Conservation (phyloP, 2,888 invertebrate genomes). For the Cyclophora albipunctata region DNA sequence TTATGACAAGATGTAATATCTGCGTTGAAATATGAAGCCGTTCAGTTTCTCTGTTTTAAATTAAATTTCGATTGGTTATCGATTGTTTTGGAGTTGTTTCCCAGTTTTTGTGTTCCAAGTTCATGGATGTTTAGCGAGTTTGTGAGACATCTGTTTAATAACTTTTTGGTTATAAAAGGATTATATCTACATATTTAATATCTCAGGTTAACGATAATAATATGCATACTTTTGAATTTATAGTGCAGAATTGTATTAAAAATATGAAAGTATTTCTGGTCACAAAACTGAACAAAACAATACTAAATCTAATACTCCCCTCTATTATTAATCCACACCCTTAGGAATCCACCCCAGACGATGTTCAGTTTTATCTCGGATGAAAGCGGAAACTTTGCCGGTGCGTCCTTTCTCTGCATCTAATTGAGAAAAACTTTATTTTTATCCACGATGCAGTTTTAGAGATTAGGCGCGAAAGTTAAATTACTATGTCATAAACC, state of each 20-base stretch:
- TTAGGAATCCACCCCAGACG: conserved; percentile 50
- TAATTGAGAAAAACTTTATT: conserved; percentile 56
- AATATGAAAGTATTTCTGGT: too few species aligned
- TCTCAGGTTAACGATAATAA: too few species aligned
- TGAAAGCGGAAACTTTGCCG: conserved; percentile 55
- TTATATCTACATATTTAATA: too few species aligned
- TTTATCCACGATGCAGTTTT: conserved; percentile 43
- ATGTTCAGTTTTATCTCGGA: conserved; percentile 52
- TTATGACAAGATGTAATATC: conserved; percentile 23
- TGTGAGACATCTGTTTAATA: too few species aligned
- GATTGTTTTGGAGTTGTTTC: background rate
- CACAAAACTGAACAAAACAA: too few species aligned
- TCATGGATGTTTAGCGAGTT: too few species aligned
- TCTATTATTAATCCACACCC: conserved; percentile 55
- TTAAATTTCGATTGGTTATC: conserved; percentile 14
- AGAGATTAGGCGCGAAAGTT: conserved; percentile 3
- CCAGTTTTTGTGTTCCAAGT: too few species aligned
- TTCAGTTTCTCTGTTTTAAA: conserved; percentile 15
- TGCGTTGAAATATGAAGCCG: conserved; percentile 22
- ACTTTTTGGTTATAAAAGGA: too few species aligned
- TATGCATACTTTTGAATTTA: too few species aligned
- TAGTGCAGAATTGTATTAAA: too few species aligned
- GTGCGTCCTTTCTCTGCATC: conserved; percentile 51
- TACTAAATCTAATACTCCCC: conserved; percentile 6
- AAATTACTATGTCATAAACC: too few species aligned